Percentiles rank a stretch among this genome's conserved stretches.
Evolutionary conservation across 2,797 vertebrate species (phyloP).

Genomic region (Pitangus sulphuratus): DNA sequence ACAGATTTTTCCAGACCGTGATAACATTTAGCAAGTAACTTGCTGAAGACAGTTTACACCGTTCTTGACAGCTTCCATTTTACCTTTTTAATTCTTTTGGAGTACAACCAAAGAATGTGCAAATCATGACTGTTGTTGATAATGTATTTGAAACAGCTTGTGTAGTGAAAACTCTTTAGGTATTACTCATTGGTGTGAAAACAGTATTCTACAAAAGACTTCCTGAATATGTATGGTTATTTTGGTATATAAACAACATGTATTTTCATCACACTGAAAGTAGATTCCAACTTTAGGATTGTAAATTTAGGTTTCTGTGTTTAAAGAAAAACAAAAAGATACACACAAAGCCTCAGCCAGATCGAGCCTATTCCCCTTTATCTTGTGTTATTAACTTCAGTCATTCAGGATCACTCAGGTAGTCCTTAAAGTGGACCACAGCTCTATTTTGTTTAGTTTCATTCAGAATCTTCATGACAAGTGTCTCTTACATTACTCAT

Average conservation of each 20-base stretch:
- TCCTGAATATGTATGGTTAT: neutral
- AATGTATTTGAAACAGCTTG: neutral
- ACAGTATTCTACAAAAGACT: neutral
- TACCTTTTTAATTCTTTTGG: neutral
- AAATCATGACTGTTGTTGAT: neutral
- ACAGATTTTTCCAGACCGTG: neutral
- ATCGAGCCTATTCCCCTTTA: neutral
- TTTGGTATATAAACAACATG: neutral
- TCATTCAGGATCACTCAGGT: neutral
- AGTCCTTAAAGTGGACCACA: neutral
- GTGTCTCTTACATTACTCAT: neutral
- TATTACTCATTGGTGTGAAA: neutral
- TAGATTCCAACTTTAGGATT: neutral
- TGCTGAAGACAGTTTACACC: neutral
- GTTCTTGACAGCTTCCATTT: neutral
- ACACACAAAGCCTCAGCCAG: neutral
- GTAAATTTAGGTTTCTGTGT: neutral
- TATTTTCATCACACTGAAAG: neutral
- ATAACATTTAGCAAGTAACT: neutral
- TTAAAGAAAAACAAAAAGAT: neutral
- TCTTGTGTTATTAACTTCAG: neutral
- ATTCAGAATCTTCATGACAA: neutral
- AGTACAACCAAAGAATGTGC: neutral
- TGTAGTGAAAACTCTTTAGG: neutral
- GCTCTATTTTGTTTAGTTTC: neutral